A percentile compares a stretch with the other conserved stretches of the same genome.
Evolutionary conservation across 2,113 vertebrate species (phyloP).

Genomic region (Crotalus tigris): DNA sequence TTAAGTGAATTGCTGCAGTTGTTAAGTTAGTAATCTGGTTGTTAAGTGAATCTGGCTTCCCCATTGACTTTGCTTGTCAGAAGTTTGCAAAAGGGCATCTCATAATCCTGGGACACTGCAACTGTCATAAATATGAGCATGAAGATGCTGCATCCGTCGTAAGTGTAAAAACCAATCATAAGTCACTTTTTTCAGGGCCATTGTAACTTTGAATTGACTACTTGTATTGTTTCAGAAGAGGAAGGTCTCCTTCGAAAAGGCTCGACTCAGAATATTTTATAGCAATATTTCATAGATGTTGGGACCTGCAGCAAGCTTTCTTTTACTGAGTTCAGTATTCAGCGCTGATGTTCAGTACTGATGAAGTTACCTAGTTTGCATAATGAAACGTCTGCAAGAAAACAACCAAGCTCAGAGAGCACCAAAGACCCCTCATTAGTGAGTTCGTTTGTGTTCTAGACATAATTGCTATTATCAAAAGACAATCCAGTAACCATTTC

Average conservation of each 20-base stretch:
- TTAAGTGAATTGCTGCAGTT: not conserved
- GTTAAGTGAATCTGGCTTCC: too few species aligned
- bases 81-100: too few species aligned
- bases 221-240: not conserved
- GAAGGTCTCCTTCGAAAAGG: not conserved
- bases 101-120: too few species aligned
- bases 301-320: not conserved
- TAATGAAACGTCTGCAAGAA: not conserved
- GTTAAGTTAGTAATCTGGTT: too few species aligned
- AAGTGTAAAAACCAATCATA: not conserved
- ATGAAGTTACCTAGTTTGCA: not conserved
- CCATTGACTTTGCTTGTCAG: too few species aligned
- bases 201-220: not conserved
- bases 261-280: not conserved
- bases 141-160: not conserved
- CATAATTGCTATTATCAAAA: not conserved
- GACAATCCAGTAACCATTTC: not conserved
- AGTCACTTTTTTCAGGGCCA: not conserved
- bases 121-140: too few species aligned
- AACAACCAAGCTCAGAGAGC: too few species aligned
- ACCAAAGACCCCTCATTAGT: too few species aligned
- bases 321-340: not conserved
- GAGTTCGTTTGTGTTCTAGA: not conserved
- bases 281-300: not conserved
- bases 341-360: not conserved